Conservation (phyloP, 2,888 invertebrate genomes). For the Caradrina clavipalpis region DNA sequence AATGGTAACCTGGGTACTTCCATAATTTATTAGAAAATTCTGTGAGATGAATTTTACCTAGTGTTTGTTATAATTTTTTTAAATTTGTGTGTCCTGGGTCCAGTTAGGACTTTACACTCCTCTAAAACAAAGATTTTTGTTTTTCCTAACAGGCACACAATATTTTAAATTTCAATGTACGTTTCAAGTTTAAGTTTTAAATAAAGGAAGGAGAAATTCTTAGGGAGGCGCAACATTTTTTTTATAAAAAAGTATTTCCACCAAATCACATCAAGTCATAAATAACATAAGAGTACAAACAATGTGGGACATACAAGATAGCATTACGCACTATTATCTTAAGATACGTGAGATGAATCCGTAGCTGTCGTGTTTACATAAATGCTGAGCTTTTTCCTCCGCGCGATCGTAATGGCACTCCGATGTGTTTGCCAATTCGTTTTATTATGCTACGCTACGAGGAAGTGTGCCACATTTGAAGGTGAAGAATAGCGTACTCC, state of each 20-base stretch:
- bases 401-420: conserved; percentile 34
- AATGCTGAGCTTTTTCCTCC: conserved; percentile 50
- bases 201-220: no score
- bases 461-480: conserved; percentile 58
- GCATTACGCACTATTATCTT: conserved; percentile 48
- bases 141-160: no score
- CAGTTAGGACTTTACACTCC: no score
- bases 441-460: conserved; percentile 39
- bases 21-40: no score
- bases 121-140: no score
- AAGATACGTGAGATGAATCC: conserved; percentile 56
- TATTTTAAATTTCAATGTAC: no score
- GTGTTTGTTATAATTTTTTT: no score
- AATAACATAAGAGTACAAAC: conserved; percentile 31
- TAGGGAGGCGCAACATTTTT: no score
- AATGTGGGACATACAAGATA: conserved; percentile 45
- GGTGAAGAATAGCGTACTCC: conserved; percentile 42
- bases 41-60: no score
- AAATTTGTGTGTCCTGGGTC: no score
- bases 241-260: not conserved
- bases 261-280: conserved; percentile 31
- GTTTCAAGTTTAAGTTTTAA: no score
- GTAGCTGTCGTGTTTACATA: conserved; percentile 54
- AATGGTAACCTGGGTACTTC: no score
- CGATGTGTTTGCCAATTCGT: conserved; percentile 51